A percentile compares a stretch with the other conserved stretches of the same genome.
phyloP scores from a whole-genome alignment of 2,888 invertebrate species.

The Dryomyza anilis region DNA sequence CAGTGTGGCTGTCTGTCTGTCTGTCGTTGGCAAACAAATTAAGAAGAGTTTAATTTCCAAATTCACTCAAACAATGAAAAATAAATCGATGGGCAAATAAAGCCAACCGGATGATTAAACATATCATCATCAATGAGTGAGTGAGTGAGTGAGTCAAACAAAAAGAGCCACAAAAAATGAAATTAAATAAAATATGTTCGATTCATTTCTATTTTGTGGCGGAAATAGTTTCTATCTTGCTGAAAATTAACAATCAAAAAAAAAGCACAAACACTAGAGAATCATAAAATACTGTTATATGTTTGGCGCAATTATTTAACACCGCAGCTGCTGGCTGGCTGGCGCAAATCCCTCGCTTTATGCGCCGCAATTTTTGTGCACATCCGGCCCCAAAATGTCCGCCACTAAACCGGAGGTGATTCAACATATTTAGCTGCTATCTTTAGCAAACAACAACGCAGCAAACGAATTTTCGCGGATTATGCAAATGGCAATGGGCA shows the following conservation, averaged over 20 bases:
- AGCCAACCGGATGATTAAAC: background rate
- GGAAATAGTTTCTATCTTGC: too few species aligned
- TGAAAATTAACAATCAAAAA: too few species aligned
- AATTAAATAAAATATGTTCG: background rate
- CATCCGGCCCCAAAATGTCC: background rate
- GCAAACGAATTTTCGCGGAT: background rate
- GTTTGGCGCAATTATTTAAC: too few species aligned
- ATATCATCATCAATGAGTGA: background rate
- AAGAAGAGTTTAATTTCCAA: constrained; percentile 16
- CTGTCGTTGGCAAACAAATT: constrained; percentile 18
- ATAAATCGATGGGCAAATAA: constrained; percentile 9
- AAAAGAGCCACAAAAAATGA: background rate
- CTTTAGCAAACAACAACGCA: background rate
- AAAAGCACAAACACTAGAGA: too few species aligned
- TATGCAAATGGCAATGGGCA: background rate
- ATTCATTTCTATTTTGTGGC: too few species aligned
- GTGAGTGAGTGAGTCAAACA: background rate
- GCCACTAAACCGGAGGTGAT: background rate
- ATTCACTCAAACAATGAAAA: constrained; percentile 10
- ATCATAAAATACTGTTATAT: too few species aligned
- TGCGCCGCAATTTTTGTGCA: too few species aligned
- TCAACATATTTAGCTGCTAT: background rate
- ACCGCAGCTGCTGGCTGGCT: too few species aligned
- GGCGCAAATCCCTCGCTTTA: too few species aligned
- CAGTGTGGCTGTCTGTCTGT: background rate